phyloP scores from a whole-genome alignment of 2,888 invertebrate genomes.

The Dasypolia templi region DNA sequence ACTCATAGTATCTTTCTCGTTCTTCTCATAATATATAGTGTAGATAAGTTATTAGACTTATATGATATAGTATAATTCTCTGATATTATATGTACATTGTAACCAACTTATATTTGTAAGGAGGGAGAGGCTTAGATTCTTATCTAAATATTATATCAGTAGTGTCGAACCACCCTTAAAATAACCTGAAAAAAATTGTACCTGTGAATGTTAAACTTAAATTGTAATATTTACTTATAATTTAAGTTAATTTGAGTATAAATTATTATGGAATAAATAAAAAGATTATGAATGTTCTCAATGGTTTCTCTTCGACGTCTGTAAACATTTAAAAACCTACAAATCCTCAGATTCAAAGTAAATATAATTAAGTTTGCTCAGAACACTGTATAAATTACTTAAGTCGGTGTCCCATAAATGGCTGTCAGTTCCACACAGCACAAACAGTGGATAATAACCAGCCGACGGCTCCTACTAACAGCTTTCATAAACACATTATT shows the following conservation, averaged over 20 bases:
- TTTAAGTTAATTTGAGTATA: constrained; percentile 55
- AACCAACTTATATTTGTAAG: constrained; percentile 62
- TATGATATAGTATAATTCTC: constrained; percentile 59
- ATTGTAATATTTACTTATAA: constrained; percentile 40
- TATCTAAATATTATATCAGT: constrained; percentile 66
- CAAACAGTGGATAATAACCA: constrained; percentile 44
- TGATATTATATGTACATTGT: constrained; percentile 51
- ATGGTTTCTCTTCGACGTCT: constrained; percentile 36
- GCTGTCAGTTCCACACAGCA: constrained; percentile 27
- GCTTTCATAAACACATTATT: constrained; percentile 47
- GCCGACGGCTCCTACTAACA: constrained; percentile 20
- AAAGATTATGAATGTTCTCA: constrained; percentile 62
- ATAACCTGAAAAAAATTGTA: constrained; percentile 65
- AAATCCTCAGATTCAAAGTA: constrained; percentile 12
- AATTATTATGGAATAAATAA: constrained; percentile 63
- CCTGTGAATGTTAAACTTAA: constrained; percentile 69
- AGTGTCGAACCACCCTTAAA: constrained; percentile 59
- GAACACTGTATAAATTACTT: constrained; percentile 34
- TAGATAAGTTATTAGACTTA: constrained; percentile 37
- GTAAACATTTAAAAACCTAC: background rate
- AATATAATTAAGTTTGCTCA: constrained; percentile 55
- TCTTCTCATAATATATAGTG: constrained; percentile 30
- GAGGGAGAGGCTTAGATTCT: constrained; percentile 79
- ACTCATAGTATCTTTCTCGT: constrained; percentile 31
- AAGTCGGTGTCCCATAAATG: constrained; percentile 34